These are phyloP conservation scores for Parnassius mnemosyne DNA, from an alignment of 2,888 invertebrate genomes.

Conservation along the genomic window DNA sequence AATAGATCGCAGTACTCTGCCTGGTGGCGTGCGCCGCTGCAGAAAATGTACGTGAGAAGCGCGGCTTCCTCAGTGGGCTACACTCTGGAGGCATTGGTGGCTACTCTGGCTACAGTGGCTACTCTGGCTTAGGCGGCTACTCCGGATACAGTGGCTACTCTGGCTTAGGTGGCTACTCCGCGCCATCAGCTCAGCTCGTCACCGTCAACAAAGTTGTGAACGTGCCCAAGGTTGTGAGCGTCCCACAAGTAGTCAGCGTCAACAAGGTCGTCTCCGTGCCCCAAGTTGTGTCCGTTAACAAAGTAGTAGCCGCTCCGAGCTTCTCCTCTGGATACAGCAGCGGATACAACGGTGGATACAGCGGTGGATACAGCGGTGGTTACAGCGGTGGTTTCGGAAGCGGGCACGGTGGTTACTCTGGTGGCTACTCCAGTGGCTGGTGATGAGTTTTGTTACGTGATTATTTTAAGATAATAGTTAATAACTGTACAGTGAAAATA, in stretches of 20 bases:
- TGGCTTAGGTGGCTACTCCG: constrained; percentile 22
- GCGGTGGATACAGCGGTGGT: no score
- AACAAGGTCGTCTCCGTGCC: constrained; percentile 52
- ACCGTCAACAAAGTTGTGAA: constrained; percentile 43
- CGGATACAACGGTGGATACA: not conserved
- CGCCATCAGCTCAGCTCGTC: constrained; percentile 38
- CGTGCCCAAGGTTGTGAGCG: constrained; percentile 47
- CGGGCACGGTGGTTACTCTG: no score
- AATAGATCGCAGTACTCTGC: constrained; percentile 36
- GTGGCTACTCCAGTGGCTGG: constrained; percentile 2
- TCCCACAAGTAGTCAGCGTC: constrained; percentile 46
- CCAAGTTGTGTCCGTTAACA: constrained; percentile 55
- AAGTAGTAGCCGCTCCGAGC: constrained; percentile 53
- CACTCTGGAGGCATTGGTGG: constrained; percentile 25
- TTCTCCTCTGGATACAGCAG: not conserved
- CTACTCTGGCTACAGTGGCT: constrained; percentile 29
- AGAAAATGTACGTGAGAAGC: constrained; percentile 45
- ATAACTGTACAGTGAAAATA: not conserved
- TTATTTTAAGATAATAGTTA: not conserved
- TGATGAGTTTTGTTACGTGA: not conserved
- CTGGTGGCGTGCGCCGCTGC: constrained; percentile 40
- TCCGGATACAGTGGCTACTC: constrained; percentile 27
- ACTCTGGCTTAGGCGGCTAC: constrained; percentile 24
- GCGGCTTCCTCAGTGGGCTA: constrained; percentile 41
- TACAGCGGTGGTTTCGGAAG: constrained; percentile 6